phyloP scores from a whole-genome alignment of 2,797 vertebrate genomes.

The Eremophila alpestris region DNA sequence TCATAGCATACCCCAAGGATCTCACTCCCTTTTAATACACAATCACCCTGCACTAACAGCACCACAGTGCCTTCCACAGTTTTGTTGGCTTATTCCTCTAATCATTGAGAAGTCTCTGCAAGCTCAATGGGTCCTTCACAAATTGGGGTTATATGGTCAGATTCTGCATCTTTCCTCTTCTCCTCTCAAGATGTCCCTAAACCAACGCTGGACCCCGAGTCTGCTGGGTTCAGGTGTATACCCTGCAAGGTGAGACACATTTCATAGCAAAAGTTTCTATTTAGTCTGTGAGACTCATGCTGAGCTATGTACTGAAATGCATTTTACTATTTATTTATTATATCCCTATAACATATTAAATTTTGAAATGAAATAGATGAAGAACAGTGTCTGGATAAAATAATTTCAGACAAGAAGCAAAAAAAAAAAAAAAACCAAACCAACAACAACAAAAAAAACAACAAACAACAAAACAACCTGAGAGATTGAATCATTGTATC shows the following conservation, averaged over 20 bases:
- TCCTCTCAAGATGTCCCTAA: not conserved
- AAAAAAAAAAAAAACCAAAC: not conserved
- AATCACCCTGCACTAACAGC: not conserved
- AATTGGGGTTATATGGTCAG: not conserved
- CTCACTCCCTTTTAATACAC: not conserved
- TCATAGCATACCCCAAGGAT: not conserved
- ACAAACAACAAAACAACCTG: not conserved
- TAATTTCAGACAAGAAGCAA: not conserved
- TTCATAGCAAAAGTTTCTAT: not conserved
- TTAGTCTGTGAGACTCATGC: not conserved
- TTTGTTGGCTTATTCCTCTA: not conserved
- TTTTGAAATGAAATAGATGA: not conserved
- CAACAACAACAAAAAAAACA: too few relatives aligned
- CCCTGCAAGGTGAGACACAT: rapidly evolving
- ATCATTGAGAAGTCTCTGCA: not conserved
- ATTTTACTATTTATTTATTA: not conserved
- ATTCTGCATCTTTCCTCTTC: not conserved
- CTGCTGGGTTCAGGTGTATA: not conserved
- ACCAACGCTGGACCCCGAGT: rapidly evolving
- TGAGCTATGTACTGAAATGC: not conserved
- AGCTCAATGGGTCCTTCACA: not conserved
- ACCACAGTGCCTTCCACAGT: not conserved
- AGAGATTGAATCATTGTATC: not conserved
- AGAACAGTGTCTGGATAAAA: not conserved
- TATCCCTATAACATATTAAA: not conserved